Percentiles rank a stretch among this genome's conserved stretches.
Conservation (phyloP, 2,797 vertebrate genomes). For the Acipenser ruthenus region DNA sequence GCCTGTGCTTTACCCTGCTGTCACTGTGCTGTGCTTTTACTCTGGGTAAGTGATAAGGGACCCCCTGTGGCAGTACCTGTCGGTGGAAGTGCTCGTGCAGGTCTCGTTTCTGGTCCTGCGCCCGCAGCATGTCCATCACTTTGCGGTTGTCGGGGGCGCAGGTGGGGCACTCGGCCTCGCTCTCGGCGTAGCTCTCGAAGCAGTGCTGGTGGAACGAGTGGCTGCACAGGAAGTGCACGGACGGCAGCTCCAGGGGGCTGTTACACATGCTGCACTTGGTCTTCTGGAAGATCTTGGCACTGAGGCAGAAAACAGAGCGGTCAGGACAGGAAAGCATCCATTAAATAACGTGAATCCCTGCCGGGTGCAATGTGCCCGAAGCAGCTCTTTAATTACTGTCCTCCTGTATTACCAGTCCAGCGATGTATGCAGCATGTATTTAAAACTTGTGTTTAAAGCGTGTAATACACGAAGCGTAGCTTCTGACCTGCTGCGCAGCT, state of each 20-base stretch:
- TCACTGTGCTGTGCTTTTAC: too few relatives aligned
- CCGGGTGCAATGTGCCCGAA: too few relatives aligned
- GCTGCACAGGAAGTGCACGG: conserved; percentile 89
- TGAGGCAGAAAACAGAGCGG: conserved; percentile 30
- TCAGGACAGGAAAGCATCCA: too few relatives aligned
- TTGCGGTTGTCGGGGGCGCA: conserved; percentile 94
- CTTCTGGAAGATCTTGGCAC: conserved; percentile 98
- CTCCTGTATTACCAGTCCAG: too few relatives aligned
- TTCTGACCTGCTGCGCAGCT: conserved; percentile 78
- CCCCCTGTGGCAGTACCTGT: conserved; percentile 60
- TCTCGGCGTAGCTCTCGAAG: conserved; percentile 95
- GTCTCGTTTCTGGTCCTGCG: conserved; percentile 92
- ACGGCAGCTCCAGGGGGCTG: conserved; percentile 87
- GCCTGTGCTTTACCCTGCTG: too few relatives aligned
- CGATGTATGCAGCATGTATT: too few relatives aligned
- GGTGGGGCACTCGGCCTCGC: conserved; percentile 86
- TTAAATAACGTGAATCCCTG: too few relatives aligned
- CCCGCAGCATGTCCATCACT: conserved; percentile 93
- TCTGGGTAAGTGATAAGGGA: too few relatives aligned
- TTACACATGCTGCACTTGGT: conserved; percentile 98
- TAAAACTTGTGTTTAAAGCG: too few relatives aligned
- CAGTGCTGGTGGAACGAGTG: conserved; percentile 98
- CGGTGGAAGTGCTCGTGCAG: conserved; percentile 90
- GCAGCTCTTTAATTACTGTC: too few relatives aligned
- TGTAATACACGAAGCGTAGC: background rate